Conservation (phyloP, 2,888 invertebrate genomes). For the Prosopocoilus inquinatus region DNA sequence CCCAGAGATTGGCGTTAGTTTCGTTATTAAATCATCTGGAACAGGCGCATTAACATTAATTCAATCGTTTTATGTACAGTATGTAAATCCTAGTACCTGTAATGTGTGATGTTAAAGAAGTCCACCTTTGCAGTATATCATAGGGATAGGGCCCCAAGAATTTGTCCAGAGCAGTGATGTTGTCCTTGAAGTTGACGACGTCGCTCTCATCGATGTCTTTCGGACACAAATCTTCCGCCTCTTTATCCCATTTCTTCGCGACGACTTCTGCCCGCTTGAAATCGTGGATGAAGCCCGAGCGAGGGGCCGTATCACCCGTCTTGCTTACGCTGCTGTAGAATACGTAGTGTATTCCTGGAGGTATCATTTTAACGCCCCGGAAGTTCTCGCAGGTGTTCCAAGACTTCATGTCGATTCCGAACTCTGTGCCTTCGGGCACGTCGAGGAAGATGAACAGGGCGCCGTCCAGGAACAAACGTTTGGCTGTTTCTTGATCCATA, state of each 20-base stretch:
- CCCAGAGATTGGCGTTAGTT: conserved; percentile 71
- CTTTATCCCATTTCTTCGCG: conserved; percentile 83
- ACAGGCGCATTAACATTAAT: conserved; percentile 12
- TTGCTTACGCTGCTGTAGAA: conserved; percentile 75
- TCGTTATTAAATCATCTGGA: conserved; percentile 57
- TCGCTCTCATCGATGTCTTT: conserved; percentile 66
- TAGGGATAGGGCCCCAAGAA: conserved; percentile 91
- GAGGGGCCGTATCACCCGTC: conserved; percentile 66
- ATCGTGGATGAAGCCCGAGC: conserved; percentile 72
- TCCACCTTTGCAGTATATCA: conserved; percentile 86
- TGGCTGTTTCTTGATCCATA: conserved; percentile 76
- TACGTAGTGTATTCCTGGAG: conserved; percentile 91
- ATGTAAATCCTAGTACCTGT: conserved; percentile 55
- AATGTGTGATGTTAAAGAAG: conserved; percentile 68
- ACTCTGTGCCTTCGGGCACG: conserved; percentile 88
- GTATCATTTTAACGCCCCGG: conserved; percentile 97
- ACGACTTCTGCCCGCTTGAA: conserved; percentile 82
- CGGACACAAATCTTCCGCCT: conserved; percentile 70
- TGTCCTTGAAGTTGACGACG: conserved; percentile 63
- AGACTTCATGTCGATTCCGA: conserved; percentile 91
- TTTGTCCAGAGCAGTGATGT: conserved; percentile 70
- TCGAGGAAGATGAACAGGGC: conserved; percentile 81
- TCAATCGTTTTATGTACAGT: conserved; percentile 1
- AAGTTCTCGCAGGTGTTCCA: conserved; percentile 93
- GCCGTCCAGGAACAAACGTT: conserved; percentile 74